Percentiles rank a stretch among this genome's conserved stretches.
Conservation (phyloP, 2,113 vertebrate genomes). For the Cariama cristata region DNA sequence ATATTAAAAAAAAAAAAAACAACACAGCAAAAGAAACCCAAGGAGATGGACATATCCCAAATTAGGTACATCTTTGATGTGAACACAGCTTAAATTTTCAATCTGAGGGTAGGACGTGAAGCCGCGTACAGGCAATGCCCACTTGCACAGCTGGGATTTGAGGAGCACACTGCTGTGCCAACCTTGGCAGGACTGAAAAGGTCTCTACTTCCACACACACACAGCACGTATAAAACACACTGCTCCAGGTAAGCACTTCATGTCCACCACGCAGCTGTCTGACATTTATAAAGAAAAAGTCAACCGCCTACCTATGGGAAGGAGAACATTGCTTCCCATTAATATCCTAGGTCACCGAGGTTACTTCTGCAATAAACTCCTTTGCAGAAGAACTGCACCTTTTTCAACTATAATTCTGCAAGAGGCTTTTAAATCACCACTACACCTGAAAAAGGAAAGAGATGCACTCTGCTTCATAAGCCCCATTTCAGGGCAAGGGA, state of each 20-base stretch:
- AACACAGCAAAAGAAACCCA: background rate
- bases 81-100: background rate
- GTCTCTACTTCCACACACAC: background rate
- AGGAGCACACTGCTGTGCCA: background rate
- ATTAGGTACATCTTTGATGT: background rate
- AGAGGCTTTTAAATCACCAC: background rate
- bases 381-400: background rate
- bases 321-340: background rate
- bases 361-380: background rate
- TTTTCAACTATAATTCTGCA: background rate
- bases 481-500: background rate
- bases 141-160: background rate
- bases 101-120: background rate
- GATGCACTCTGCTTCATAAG: background rate
- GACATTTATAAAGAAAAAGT: background rate
- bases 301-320: fast-evolving
- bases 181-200: background rate
- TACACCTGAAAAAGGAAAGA: background rate
- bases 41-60: background rate
- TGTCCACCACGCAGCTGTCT: background rate
- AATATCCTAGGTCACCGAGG: background rate
- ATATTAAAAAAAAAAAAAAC: background rate
- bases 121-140: background rate
- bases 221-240: background rate
- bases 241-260: background rate